Percentiles rank a stretch among this genome's conserved stretches.
These are phyloP conservation scores for Cercopithecus mitis DNA, from an alignment of 2,797 vertebrate species.

Conservation along the genomic window DNA sequence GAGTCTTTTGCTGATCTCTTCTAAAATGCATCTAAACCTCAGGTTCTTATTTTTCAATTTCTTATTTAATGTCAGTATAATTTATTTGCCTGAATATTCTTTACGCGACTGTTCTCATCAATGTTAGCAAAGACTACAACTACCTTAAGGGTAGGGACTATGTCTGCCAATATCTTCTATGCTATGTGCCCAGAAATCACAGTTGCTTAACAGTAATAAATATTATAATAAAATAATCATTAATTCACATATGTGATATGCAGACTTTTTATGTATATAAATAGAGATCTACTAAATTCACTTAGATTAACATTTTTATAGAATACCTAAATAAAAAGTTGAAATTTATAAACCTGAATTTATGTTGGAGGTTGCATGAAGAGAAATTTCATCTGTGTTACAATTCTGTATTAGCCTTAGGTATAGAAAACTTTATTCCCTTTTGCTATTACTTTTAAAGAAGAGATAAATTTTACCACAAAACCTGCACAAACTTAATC, in stretches of 20 bases:
- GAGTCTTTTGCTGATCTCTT: not conserved
- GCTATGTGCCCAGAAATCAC: not conserved
- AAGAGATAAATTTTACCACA: conserved; percentile 48
- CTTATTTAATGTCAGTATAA: not conserved
- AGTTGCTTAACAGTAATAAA: not conserved
- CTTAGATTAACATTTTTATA: conserved; percentile 39
- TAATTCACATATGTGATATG: not conserved
- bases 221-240: not conserved
- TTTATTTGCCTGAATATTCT: not conserved
- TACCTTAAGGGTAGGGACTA: not conserved
- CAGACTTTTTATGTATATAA: not conserved
- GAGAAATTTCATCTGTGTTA: conserved; percentile 47
- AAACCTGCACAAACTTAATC: conserved; percentile 24
- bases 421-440: conserved; percentile 51
- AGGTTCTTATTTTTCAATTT: not conserved
- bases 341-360: conserved; percentile 59
- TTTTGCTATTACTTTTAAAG: conserved; percentile 53
- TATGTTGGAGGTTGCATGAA: not conserved
- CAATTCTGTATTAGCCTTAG: conserved; percentile 52
- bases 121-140: conserved; percentile 2
- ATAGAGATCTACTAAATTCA: conserved; percentile 30
- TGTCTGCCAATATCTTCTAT: not conserved
- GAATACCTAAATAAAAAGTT: not conserved
- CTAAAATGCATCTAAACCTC: not conserved
- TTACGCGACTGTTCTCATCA: not conserved